Percentiles rank a stretch among this genome's conserved stretches.
Evolutionary conservation across 2,797 vertebrate genomes (phyloP).

Genomic region (Fratercula arctica): DNA sequence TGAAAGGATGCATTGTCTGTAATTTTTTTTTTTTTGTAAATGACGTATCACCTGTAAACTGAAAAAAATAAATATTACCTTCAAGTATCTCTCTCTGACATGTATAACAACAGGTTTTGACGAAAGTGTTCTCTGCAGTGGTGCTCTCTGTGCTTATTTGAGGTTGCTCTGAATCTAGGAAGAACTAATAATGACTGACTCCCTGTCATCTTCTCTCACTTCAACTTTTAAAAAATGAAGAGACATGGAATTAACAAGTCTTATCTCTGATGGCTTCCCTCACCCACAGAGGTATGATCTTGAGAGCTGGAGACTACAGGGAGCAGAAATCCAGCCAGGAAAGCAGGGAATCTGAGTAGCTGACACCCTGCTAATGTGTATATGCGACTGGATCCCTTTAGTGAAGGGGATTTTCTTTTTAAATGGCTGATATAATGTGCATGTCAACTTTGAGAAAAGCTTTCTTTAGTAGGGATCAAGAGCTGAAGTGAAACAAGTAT

Average conservation of each 20-base stretch:
- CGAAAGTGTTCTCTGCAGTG: background rate
- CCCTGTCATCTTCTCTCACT: background rate
- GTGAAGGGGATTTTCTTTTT: background rate
- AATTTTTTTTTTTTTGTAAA: conserved; percentile 79
- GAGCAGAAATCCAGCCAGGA: background rate
- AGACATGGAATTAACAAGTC: background rate
- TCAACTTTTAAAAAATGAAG: background rate
- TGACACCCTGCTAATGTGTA: background rate
- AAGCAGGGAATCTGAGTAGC: background rate
- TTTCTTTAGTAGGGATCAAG: background rate
- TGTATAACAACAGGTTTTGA: conserved; percentile 30
- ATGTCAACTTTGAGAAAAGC: background rate
- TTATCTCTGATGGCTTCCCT: background rate
- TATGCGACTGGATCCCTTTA: background rate
- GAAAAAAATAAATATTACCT: conserved; percentile 82
- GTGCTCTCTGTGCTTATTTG: background rate
- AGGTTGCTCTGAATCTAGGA: background rate
- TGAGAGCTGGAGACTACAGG: background rate
- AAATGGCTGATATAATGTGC: background rate
- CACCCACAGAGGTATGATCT: background rate
- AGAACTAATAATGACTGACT: background rate
- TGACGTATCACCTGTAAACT: conserved; percentile 79
- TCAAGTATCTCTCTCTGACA: conserved; percentile 68
- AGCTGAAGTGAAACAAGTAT: background rate
- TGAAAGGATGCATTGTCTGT: conserved; percentile 80